Evolutionary conservation across 2,797 vertebrate genomes (phyloP).

Genomic region (Galagoides demidoff): DNA sequence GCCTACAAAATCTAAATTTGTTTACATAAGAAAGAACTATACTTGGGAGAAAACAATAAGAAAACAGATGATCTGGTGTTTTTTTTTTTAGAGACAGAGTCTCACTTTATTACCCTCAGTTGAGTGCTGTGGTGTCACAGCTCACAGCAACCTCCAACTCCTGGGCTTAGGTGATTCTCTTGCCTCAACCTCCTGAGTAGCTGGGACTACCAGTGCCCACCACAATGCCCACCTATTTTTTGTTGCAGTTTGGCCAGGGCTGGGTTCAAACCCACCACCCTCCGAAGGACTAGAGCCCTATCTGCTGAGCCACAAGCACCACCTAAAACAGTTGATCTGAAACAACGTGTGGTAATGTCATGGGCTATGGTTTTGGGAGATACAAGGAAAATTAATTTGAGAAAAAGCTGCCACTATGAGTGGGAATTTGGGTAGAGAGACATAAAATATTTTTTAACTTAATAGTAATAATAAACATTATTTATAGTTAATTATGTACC

Average conservation of each 20-base stretch:
- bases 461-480: not conserved
- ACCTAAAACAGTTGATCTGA: not conserved
- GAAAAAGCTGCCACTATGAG: not conserved
- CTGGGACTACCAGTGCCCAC: not conserved
- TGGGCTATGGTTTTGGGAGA: slow-evolving; percentile 13
- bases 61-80: not conserved
- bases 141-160: too few relatives aligned
- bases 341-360: not conserved
- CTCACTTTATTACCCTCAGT: too few relatives aligned
- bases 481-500: slow-evolving; percentile 14
- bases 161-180: too few relatives aligned
- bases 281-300: too few relatives aligned
- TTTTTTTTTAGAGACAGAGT: too few relatives aligned
- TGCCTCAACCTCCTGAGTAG: not conserved
- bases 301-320: too few relatives aligned
- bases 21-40: slow-evolving; percentile 26
- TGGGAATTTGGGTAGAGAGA: not conserved
- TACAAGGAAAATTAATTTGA: not conserved
- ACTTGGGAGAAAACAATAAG: not conserved
- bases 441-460: not conserved
- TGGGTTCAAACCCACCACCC: too few relatives aligned
- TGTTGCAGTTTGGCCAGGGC: too few relatives aligned
- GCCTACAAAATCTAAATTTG: not conserved
- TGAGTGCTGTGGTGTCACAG: too few relatives aligned
- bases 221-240: too few relatives aligned